Percentiles rank a stretch among this genome's conserved stretches.
Evolutionary conservation across 2,888 invertebrate genomes (phyloP).

Genomic region (Enchytraeus crypticus): DNA sequence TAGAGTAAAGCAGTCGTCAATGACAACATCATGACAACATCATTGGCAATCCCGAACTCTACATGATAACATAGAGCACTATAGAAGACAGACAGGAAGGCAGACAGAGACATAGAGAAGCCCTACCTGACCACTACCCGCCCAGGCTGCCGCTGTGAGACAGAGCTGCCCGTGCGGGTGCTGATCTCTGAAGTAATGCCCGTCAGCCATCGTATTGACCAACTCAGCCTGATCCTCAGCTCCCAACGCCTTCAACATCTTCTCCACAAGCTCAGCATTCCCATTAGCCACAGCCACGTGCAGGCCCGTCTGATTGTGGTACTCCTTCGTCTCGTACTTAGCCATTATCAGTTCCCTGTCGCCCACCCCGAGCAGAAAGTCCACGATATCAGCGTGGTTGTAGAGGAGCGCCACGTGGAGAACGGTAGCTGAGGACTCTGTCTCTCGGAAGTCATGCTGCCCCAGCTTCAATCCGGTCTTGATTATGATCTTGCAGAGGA

Average conservation of each 20-base stretch:
- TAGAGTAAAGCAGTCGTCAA: no score
- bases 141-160: slow-evolving; percentile 28
- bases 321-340: slow-evolving; percentile 25
- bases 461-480: slow-evolving; percentile 22
- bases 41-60: no score
- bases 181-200: slow-evolving; percentile 22
- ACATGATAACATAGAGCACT: no score
- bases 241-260: slow-evolving; percentile 20
- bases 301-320: slow-evolving; percentile 26
- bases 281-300: slow-evolving; percentile 28
- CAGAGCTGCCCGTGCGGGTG: slow-evolving; percentile 23
- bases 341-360: slow-evolving; percentile 24
- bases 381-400: slow-evolving; percentile 23
- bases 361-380: slow-evolving; percentile 18
- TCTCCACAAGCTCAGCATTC: slow-evolving; percentile 21
- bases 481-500: slow-evolving; percentile 25
- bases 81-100: no score
- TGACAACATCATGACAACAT: no score
- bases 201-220: slow-evolving; percentile 27
- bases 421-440: slow-evolving; percentile 25
- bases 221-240: slow-evolving; percentile 9
- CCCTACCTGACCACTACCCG: slow-evolving; percentile 25
- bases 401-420: slow-evolving; percentile 28
- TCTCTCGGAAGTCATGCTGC: slow-evolving; percentile 21
- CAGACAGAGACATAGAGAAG: no score